These are phyloP conservation scores for Rhincodon typus DNA, from an alignment of 2,797 vertebrate species.

Conservation along the genomic window DNA sequence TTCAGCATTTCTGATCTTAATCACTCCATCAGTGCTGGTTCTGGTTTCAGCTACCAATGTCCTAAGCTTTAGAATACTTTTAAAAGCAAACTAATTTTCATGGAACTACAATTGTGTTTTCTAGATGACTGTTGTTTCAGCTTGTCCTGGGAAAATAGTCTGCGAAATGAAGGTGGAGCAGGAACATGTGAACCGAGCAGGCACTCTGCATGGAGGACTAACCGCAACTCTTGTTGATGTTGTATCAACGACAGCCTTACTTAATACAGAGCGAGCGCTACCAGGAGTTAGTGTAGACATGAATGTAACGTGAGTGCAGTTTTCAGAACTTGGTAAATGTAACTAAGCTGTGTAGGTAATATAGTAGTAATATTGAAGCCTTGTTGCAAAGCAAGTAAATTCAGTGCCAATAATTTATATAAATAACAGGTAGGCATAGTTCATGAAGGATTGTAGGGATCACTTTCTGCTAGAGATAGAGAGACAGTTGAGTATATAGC, in stretches of 20 bases:
- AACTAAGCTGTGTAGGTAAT: background rate
- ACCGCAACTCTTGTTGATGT: conserved; percentile 84
- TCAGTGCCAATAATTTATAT: background rate
- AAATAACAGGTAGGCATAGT: background rate
- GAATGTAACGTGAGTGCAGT: conserved; percentile 82
- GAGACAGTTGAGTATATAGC: background rate
- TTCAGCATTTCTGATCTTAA: background rate
- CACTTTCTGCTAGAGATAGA: background rate
- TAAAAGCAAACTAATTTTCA: background rate
- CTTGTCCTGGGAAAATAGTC: conserved; percentile 73
- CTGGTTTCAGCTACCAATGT: background rate
- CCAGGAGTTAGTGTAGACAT: conserved; percentile 94
- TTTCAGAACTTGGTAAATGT: background rate
- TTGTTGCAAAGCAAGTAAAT: background rate
- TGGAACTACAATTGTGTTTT: conserved; percentile 6
- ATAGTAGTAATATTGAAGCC: background rate
- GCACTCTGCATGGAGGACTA: conserved; percentile 82
- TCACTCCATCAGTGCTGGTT: background rate
- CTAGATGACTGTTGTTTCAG: conserved; percentile 76
- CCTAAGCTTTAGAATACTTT: background rate
- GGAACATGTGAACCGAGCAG: conserved; percentile 75
- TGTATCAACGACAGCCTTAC: conserved; percentile 76
- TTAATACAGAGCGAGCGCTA: conserved; percentile 67
- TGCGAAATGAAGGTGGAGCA: conserved; percentile 87
- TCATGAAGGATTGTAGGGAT: background rate